Base-by-base conservation (phyloP, 1,140 invertebrate genomes). In the Pogonomyrmex barbatus region DNA sequence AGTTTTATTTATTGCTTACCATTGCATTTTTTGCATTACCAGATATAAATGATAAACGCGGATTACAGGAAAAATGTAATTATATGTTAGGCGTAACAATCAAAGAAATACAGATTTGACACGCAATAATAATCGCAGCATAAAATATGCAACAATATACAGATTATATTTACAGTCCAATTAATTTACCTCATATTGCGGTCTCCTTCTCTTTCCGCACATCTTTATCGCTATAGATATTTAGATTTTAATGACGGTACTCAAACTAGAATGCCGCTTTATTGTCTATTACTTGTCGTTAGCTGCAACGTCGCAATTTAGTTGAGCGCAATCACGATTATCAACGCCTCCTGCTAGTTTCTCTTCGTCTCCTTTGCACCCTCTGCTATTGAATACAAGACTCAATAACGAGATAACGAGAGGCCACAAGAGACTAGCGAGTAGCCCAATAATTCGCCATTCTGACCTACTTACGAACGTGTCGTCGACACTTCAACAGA, bases 391-490 rank as follows among this genome's bases (percentile, higher is more conserved):
- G 71, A 30, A 52, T 56, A 65, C 76, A 85, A 88, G 76, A 78
- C 67, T 83, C 82, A 79, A 75, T 88, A 88, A 90, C 60, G 89
- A 90, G 75, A 84, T 90, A 90, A 90, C 77, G 76, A 90, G 63
- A 60, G 24, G 67, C 47, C 63, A 60, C 89, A 86, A 89, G 71
- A 70, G 81, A 78, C 12, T 56, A 45, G 54, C 71, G 52, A 90
- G 70, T 84, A 73, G 68, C 75, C 85, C 71, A 81, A 90, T 90
- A 89, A 90, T 89, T 67, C 33, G 67, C 84, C 50, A 24, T 81
- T 82, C 86, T 70, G 65, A 81, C 36, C 67, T 75, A 76, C 56
- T 76, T 56, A 70, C 76, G 50, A 56, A 58, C 50, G 47, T 82
- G 70, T 82, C 70, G 56, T 52, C 70, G 83, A 45, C 87, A 82